Conservation (phyloP, 1,140 invertebrate species). For the Tetramorium simillimum region DNA sequence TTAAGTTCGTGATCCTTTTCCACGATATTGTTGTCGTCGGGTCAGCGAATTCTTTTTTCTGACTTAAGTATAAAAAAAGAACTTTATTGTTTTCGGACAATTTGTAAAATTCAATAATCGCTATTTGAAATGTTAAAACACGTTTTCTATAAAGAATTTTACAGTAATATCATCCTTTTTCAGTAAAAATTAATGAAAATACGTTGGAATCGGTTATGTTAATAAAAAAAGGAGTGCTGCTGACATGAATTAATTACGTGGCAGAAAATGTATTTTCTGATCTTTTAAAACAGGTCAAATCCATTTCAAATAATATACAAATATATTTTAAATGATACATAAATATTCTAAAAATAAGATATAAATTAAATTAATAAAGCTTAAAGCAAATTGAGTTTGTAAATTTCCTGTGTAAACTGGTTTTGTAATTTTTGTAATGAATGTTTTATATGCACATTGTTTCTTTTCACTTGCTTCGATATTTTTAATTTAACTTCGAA, state of each 20-base stretch:
- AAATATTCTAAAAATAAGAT: slow-evolving; percentile 31
- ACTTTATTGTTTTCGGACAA: neutral
- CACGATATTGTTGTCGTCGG: neutral
- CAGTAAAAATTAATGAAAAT: neutral
- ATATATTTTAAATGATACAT: slow-evolving; percentile 18
- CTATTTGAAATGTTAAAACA: neutral
- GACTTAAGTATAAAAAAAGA: neutral
- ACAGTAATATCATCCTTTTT: neutral
- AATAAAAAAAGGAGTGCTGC: neutral
- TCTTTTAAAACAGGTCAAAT: neutral
- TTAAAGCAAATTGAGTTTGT: neutral
- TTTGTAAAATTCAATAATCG: neutral
- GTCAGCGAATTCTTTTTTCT: neutral
- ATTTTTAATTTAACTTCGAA: neutral
- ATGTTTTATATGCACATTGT: neutral
- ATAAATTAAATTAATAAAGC: slow-evolving; percentile 5
- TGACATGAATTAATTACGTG: neutral
- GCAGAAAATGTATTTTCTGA: neutral
- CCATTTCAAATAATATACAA: neutral
- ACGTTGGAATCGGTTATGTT: neutral
- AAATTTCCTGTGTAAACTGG: neutral
- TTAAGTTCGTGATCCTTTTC: neutral
- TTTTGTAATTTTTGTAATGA: neutral
- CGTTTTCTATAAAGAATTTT: neutral
- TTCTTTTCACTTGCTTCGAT: neutral